Conservation (phyloP, 1,140 invertebrate genomes). For the Bactericera cockerelli region DNA sequence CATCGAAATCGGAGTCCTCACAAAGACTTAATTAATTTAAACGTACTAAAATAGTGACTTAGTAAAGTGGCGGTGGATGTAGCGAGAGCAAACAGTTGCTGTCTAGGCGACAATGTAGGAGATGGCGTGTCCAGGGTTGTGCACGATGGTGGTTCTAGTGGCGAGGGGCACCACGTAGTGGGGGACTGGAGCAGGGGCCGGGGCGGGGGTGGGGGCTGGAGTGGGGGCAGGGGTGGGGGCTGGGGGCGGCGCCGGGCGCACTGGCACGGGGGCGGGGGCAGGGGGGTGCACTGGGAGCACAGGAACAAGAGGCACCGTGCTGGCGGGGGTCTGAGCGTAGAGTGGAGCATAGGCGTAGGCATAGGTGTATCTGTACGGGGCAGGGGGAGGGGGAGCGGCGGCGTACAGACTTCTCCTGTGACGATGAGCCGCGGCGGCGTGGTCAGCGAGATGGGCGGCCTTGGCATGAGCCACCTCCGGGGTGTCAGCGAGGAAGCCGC, state of each 20-base stretch:
- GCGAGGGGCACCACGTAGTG: slow-evolving; percentile 22
- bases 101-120: slow-evolving; percentile 23
- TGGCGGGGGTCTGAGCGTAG: slow-evolving; percentile 17
- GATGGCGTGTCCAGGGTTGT: slow-evolving; percentile 30
- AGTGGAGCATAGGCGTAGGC: slow-evolving; percentile 11
- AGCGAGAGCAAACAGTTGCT: background rate
- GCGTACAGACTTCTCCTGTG: slow-evolving; percentile 5
- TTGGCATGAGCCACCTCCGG: slow-evolving; percentile 24
- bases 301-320: slow-evolving; percentile 16
- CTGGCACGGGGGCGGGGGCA: slow-evolving; percentile 20
- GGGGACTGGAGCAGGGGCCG: slow-evolving; percentile 20
- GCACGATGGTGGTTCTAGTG: slow-evolving; percentile 27
- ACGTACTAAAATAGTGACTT: slow-evolving; percentile 2
- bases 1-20: too few species aligned
- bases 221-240: slow-evolving; percentile 13
- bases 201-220: slow-evolving; percentile 14
- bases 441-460: slow-evolving; percentile 22
- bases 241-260: slow-evolving; percentile 22
- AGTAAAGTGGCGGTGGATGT: background rate
- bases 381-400: background rate
- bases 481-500: slow-evolving; percentile 30
- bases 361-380: background rate
- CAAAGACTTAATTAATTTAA: background rate
- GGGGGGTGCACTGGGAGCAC: background rate
- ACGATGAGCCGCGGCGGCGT: slow-evolving; percentile 20